Evolutionary conservation across 2,113 vertebrate genomes (phyloP), one percentile per base, ranked within the genome.

Genomic region (Centropus bengalensis): DNA sequence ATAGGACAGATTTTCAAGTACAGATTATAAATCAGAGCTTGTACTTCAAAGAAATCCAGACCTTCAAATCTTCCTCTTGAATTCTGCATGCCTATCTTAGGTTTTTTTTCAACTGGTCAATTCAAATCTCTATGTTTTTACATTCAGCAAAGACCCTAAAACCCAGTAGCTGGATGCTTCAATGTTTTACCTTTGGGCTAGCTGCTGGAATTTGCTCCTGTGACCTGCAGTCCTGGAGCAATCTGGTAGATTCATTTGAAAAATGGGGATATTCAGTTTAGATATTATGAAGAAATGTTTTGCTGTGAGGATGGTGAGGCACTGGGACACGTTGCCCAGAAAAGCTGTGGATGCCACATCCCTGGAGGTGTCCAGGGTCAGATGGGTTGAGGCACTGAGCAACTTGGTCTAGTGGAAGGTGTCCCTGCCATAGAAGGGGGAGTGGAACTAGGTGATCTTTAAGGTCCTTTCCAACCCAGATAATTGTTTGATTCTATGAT

Each of bases 51-150:
- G 36, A 47, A 66, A 69, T 38, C 12, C n/a, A 79, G n/a, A 58
- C 18, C 85, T 90, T 9, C 10, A 19, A 10, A 3, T 21, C 81
- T 89, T 12, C 24, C 64, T 75, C 36, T 18, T 40, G 40, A 85
- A 88, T 74, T 56, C 16, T 59, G 15, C 49, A 54, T 23, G 36
- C n/a, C 3, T 1, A 2, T 3, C 8, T 18, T 3, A 0, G 2
- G 12, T 66, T 9, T 27, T 67, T 28, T n/a, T 16, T 52, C 14
- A 1, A 49, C 1, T 0, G 2, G 16, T 60, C 13, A 56, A 14
- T 36, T 80, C 3, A 55, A 83, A 52, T 58, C 0, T 68, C 47
- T 86, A 2, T 32, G 10, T 8, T 60, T 77, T 55, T 64, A n/a
- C 45, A 73, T 21, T 73, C 12, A 26, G 28, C 24, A 86, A 83